These are phyloP conservation scores for Rhea pennata DNA, from an alignment of 2,113 vertebrate species.

Conservation along the genomic window DNA sequence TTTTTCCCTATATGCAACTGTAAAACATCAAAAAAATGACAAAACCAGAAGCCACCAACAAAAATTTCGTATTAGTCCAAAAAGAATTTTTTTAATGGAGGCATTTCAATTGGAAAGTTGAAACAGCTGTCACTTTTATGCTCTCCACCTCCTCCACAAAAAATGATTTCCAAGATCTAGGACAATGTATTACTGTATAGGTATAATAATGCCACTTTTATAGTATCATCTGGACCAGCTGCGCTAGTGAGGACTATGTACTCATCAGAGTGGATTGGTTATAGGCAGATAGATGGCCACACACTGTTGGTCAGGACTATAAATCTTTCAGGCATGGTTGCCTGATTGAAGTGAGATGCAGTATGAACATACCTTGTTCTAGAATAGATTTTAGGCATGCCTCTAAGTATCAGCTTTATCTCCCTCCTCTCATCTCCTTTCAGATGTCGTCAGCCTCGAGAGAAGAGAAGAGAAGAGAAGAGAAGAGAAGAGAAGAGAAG, in stretches of 20 bases:
- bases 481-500: fast-evolving
- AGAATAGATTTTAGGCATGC: not conserved
- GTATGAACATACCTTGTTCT: not conserved
- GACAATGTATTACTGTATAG: not conserved
- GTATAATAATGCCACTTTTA: not conserved
- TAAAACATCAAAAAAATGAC: not conserved
- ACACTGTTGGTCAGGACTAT: fast-evolving
- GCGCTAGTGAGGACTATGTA: fast-evolving
- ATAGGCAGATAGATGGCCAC: not conserved
- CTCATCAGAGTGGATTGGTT: not conserved
- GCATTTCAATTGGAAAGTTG: not conserved
- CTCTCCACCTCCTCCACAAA: not conserved
- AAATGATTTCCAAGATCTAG: not conserved
- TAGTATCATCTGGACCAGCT: not conserved
- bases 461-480: not conserved
- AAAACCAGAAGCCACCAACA: not conserved
- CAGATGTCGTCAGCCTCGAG: not conserved
- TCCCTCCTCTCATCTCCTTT: not conserved
- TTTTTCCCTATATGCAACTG: fast-evolving
- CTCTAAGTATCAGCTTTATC: not conserved
- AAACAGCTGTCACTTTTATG: not conserved
- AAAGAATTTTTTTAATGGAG: not conserved
- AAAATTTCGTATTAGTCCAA: not conserved
- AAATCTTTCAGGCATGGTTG: not conserved
- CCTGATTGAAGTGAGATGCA: fast-evolving